A percentile compares a stretch with the other conserved stretches of the same genome.
phyloP scores from a whole-genome alignment of 2,113 vertebrate genomes.

The Otocyon megalotis region DNA sequence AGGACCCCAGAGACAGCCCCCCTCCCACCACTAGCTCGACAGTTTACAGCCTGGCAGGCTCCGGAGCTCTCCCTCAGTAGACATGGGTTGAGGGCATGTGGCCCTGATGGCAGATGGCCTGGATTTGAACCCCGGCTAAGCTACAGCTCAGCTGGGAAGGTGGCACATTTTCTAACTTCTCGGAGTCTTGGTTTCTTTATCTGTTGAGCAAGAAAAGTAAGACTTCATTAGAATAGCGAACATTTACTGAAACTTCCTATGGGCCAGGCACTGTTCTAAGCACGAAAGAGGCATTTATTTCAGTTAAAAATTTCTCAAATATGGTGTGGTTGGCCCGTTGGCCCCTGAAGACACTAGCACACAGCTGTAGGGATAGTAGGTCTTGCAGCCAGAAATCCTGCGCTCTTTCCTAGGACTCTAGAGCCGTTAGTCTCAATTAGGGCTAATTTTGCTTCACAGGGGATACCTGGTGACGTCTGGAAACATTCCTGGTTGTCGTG shows the following conservation, averaged over 20 bases:
- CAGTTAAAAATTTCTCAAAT: neutral
- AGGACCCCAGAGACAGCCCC: no score
- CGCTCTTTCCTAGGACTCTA: neutral
- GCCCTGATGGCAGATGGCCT: neutral
- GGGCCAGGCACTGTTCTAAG: neutral
- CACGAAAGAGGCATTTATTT: neutral
- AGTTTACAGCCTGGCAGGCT: neutral
- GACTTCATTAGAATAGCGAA: neutral
- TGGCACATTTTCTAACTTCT: neutral
- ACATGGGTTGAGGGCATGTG: rapidly evolving
- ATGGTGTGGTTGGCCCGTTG: neutral
- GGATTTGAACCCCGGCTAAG: neutral
- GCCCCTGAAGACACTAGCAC: neutral
- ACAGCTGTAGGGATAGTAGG: neutral
- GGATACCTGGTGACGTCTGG: neutral
- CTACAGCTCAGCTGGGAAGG: neutral
- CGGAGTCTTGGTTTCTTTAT: neutral
- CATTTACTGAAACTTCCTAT: neutral
- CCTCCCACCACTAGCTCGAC: no score
- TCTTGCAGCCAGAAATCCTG: neutral
- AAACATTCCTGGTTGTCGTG: neutral
- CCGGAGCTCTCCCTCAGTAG: no score
- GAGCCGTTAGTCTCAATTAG: neutral
- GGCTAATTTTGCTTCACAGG: neutral
- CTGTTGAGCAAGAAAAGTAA: neutral